Base-by-base conservation (phyloP, 2,888 invertebrate genomes). In the Acrobasis repandana region DNA sequence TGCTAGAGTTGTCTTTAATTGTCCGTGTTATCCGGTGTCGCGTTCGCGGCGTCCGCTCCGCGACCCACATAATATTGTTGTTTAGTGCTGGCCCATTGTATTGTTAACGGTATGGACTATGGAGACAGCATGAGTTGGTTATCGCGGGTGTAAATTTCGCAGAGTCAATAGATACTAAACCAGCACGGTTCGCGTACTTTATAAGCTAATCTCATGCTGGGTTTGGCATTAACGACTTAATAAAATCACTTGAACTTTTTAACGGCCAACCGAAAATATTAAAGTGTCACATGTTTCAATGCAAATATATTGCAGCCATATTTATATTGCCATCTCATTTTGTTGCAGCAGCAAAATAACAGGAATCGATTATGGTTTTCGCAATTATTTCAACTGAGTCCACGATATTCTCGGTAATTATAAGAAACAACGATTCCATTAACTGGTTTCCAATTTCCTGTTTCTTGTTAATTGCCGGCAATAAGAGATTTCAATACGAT, bases 1-100 rank as follows among this genome's bases (percentile, higher is more conserved):
- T 80, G 80, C 76, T 77, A 80, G 76, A 82, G 82, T 80, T 74
- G 76, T 79, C 75, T 84, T 80, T 85, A 83, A 88, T 88, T 84
- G 85, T 86, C 79, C 81, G 78, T 77, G 76, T 80, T 83, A 83
- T 80, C 80, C 81, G 84, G 83, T 83, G 85, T 84, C 81, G 77
- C 79, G 79, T 84, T 79, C 72, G 80, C 75, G 20, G 38, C 54
- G 54, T 54, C 75, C 74, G 62, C 57, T 61, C 60, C 77, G 74
- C 87, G 88, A 85, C 89, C 89, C 80, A 90, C 88, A 86, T 89
- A 80, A 79, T 83, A 80, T 83, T 82, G 83, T 83, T 83, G 80
- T 80, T 85, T 82, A 80, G 79, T 72, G 69, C 77, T 79, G 74
- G 79, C 76, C 82, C 80, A 88, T 90, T 88, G 88, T 89, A 73